Evolutionary conservation across 2,888 invertebrate genomes (phyloP).

Genomic region (Synergus laeviventris): DNA sequence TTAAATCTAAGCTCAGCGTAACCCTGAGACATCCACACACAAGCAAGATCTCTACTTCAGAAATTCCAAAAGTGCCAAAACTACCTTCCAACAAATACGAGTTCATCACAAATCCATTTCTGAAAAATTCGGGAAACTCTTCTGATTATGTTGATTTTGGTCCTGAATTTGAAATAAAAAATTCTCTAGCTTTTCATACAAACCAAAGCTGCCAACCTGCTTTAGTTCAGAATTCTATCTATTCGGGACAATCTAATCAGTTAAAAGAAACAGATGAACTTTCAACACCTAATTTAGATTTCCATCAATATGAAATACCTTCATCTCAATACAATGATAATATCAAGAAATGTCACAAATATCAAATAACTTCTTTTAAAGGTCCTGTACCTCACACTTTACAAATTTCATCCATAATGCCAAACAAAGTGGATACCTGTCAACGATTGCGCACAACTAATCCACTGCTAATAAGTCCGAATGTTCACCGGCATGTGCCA

Average conservation of each 20-base stretch:
- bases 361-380: constrained; percentile 73
- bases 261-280: neutral
- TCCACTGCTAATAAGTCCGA: constrained; percentile 54
- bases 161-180: neutral
- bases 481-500: constrained; percentile 65
- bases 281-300: neutral
- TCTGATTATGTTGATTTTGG: neutral
- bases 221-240: neutral
- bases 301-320: neutral
- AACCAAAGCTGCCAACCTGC: neutral
- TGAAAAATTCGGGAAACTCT: constrained; percentile 52
- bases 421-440: constrained; percentile 62
- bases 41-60: constrained; percentile 49
- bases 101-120: constrained; percentile 67
- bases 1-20: constrained; percentile 72
- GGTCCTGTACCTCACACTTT: constrained; percentile 70
- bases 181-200: neutral
- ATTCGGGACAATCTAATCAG: neutral
- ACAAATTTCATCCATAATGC: constrained; percentile 59
- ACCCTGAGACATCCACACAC: constrained; percentile 61
- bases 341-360: constrained; percentile 57
- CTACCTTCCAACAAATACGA: constrained; percentile 67
- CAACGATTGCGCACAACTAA: constrained; percentile 56
- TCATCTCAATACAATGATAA: constrained; percentile 37
- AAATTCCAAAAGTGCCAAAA: constrained; percentile 66